phyloP scores from a whole-genome alignment of 2,888 invertebrate species.

The Cataglyphis altisquamis region DNA sequence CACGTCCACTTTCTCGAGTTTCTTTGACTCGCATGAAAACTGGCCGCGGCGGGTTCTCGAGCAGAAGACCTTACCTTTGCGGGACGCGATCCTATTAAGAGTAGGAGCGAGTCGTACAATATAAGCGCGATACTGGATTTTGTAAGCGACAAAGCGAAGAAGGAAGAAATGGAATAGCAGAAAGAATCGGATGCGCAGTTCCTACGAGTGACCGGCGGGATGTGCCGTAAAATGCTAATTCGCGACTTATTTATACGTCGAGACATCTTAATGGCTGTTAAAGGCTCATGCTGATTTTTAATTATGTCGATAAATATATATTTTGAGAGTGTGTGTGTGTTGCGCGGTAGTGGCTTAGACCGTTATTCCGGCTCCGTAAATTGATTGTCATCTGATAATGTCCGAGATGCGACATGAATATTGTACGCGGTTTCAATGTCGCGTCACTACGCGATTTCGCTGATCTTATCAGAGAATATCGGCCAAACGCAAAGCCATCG shows the following conservation, averaged over 20 bases:
- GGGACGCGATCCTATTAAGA: slow-evolving; percentile 53
- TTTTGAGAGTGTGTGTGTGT: neutral
- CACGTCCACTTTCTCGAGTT: slow-evolving; percentile 28
- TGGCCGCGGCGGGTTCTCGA: slow-evolving; percentile 57
- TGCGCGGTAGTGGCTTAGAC: slow-evolving; percentile 12
- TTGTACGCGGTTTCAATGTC: slow-evolving; percentile 40
- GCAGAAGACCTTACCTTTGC: slow-evolving; percentile 54
- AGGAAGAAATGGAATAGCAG: neutral
- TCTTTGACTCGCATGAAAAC: slow-evolving; percentile 45
- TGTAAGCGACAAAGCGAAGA: slow-evolving; percentile 18
- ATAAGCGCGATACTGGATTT: slow-evolving; percentile 24
- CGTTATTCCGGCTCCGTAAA: slow-evolving; percentile 7
- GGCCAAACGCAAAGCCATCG: slow-evolving; percentile 29
- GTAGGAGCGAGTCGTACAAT: slow-evolving; percentile 48
- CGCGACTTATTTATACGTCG: slow-evolving; percentile 45
- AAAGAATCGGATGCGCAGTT: slow-evolving; percentile 25
- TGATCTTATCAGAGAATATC: slow-evolving; percentile 55
- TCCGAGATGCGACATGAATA: slow-evolving; percentile 12
- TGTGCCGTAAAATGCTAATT: slow-evolving; percentile 60
- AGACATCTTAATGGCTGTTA: slow-evolving; percentile 44
- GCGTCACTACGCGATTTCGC: slow-evolving; percentile 44
- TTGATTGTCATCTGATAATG: slow-evolving; percentile 41
- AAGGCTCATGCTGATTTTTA: slow-evolving; percentile 50
- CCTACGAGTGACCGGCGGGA: neutral
- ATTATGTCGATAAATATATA: slow-evolving; percentile 51